A percentile compares a stretch with the other conserved stretches of the same genome.
phyloP scores from a whole-genome alignment of 1,140 invertebrate species.

The Gyrodactylus salaris region DNA sequence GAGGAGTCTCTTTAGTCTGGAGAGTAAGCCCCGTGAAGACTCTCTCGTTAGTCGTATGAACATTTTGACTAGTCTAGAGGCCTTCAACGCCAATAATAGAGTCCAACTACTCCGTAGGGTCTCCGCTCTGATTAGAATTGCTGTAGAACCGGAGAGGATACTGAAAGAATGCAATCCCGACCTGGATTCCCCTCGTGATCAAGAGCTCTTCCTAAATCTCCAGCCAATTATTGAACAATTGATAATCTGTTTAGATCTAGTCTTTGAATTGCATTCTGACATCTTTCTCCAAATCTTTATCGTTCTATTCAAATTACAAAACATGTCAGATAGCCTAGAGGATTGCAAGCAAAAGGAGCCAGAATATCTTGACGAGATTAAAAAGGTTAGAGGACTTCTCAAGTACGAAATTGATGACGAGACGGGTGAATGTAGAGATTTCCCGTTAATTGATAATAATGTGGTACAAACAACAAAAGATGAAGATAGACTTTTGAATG shows the following conservation, averaged over 20 bases:
- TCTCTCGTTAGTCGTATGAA: background rate
- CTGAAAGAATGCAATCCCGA: too few species aligned
- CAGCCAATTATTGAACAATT: background rate
- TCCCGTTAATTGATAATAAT: background rate
- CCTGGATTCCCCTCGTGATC: too few species aligned
- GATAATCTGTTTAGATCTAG: background rate
- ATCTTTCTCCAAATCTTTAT: background rate
- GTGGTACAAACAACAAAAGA: background rate
- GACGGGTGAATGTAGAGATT: background rate
- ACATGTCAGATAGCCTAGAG: background rate
- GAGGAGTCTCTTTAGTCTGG: background rate
- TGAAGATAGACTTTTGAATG: background rate
- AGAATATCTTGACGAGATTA: too few species aligned
- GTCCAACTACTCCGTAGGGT: background rate
- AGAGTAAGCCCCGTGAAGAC: background rate
- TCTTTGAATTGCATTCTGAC: background rate
- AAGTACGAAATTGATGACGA: background rate
- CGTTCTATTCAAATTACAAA: background rate
- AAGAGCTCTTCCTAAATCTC: background rate
- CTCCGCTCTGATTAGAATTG: background rate
- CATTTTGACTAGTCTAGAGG: background rate
- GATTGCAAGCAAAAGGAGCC: background rate
- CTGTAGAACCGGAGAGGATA: too few species aligned
- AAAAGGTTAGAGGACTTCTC: too few species aligned
- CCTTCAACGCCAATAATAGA: background rate